phyloP scores from a whole-genome alignment of 92 coral and sea anemone genomes.

The Metridium senile region DNA sequence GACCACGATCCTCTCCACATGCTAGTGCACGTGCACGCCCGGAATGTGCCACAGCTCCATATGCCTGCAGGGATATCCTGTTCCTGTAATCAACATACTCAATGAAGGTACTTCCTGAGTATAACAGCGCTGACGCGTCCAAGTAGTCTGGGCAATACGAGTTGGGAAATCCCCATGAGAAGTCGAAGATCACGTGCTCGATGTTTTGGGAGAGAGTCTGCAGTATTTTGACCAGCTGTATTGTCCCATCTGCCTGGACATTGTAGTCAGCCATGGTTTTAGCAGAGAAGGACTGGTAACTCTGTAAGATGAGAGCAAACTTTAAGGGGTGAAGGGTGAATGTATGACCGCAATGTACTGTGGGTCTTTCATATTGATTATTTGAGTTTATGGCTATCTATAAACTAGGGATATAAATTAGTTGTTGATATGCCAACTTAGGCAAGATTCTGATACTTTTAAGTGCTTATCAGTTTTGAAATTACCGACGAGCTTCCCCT shows the following conservation, averaged over 20 bases:
- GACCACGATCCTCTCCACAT: constrained; percentile 34
- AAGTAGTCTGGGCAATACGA: constrained; percentile 36
- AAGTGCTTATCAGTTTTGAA: no score
- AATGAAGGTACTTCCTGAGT: constrained; percentile 32
- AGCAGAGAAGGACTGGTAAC: constrained; percentile 10
- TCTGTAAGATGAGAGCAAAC: neutral
- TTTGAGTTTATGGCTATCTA: no score
- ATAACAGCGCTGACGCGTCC: constrained; percentile 55
- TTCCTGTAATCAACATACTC: constrained; percentile 49
- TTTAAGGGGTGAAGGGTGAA: neutral
- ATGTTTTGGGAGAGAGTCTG: constrained; percentile 50
- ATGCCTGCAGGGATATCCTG: neutral
- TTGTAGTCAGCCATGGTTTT: constrained; percentile 59
- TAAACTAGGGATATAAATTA: no score
- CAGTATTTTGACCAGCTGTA: constrained; percentile 54
- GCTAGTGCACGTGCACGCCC: constrained; percentile 20
- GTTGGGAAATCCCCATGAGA: constrained; percentile 59
- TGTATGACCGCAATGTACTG: neutral
- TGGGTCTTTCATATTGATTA: neutral
- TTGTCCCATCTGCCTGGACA: constrained; percentile 48
- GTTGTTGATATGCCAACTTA: no score
- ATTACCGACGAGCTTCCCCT: no score
- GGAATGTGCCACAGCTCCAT: constrained; percentile 52
- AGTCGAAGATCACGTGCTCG: constrained; percentile 59
- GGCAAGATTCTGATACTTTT: no score